phyloP scores from a whole-genome alignment of 2,113 vertebrate species.

The Etheostoma spectabile region DNA sequence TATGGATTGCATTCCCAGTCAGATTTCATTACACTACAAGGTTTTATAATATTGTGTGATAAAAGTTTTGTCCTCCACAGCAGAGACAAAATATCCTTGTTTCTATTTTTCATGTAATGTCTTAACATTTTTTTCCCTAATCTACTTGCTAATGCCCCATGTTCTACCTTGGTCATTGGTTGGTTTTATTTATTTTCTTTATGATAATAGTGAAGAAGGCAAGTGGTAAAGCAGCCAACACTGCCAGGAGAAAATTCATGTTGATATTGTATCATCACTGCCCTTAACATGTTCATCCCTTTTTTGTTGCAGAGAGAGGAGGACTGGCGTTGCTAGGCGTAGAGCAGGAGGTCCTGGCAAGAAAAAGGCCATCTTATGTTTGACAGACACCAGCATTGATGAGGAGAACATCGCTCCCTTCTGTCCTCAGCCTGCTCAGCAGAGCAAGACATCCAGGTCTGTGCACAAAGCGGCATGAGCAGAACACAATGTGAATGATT shows the following conservation, averaged over 20 bases:
- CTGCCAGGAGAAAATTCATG: no score
- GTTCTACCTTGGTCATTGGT: background rate
- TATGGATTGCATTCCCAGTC: background rate
- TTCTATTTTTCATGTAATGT: background rate
- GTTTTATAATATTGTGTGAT: background rate
- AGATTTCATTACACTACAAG: background rate
- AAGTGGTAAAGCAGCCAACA: no score
- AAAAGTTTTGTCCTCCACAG: background rate
- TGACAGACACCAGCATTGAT: conserved; percentile 26
- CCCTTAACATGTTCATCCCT: no score
- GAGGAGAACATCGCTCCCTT: conserved; percentile 34
- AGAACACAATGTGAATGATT: background rate
- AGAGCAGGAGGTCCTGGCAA: background rate
- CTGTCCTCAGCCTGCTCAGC: background rate
- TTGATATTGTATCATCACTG: no score
- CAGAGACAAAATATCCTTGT: background rate
- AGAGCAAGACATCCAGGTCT: conserved; percentile 48
- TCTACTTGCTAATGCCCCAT: background rate
- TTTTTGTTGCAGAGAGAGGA: no score
- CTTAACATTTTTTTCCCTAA: background rate
- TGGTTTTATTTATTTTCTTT: background rate
- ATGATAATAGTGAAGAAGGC: conserved; percentile 20
- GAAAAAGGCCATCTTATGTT: background rate
- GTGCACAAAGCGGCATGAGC: background rate
- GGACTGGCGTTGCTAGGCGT: background rate